Evolutionary conservation across 2,797 vertebrate genomes (phyloP).

Genomic region (Pseudocheirus occidentalis): DNA sequence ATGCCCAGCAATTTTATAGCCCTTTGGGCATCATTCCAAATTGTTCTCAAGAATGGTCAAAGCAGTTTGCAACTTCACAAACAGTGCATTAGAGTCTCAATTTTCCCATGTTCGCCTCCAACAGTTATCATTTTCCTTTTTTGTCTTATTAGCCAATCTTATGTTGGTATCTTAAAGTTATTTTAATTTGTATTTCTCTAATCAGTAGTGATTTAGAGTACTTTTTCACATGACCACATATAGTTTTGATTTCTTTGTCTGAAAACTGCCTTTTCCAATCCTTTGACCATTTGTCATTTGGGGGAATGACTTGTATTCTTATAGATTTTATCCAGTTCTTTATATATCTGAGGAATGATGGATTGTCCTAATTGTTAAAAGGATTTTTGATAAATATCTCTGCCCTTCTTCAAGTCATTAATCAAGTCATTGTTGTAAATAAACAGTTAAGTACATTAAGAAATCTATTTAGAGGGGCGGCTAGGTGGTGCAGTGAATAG

Average conservation of each 20-base stretch:
- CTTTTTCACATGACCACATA: not conserved
- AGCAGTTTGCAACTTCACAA: slow-evolving; percentile 9
- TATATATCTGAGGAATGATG: not conserved
- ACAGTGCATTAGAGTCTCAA: not conserved
- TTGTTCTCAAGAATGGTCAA: slow-evolving; percentile 30
- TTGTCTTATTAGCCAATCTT: too few relatives aligned
- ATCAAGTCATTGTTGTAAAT: not conserved
- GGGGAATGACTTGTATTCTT: not conserved
- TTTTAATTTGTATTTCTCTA: too few relatives aligned
- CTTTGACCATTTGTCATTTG: not conserved
- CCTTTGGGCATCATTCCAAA: not conserved
- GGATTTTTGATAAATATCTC: not conserved
- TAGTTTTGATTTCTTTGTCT: not conserved
- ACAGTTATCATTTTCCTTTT: not conserved
- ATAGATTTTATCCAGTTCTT: not conserved
- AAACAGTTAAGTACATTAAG: not conserved
- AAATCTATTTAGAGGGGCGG: too few relatives aligned
- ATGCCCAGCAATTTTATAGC: not conserved
- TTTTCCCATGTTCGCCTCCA: not conserved
- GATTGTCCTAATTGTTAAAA: not conserved
- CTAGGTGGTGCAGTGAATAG: too few relatives aligned
- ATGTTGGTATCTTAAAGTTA: too few relatives aligned
- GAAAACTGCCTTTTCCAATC: not conserved
- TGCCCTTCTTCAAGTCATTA: not conserved
- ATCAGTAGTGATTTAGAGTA: too few relatives aligned